phyloP scores from a whole-genome alignment of 2,797 vertebrate species.

The Babyrousa celebensis region DNA sequence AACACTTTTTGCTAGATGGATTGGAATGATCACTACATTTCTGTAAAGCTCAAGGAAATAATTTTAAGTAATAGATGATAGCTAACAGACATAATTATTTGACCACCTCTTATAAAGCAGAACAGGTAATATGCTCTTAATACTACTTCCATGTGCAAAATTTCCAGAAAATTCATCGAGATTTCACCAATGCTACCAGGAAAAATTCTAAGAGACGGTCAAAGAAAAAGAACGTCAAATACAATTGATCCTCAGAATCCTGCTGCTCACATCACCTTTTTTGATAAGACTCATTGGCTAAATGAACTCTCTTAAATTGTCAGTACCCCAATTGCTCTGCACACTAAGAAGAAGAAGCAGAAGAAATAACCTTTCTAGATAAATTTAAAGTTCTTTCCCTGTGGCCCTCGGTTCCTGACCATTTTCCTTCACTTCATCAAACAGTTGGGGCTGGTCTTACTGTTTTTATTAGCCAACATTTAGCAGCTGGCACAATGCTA shows the following conservation, averaged over 20 bases:
- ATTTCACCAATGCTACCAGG: background rate
- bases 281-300: background rate
- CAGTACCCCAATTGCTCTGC: background rate
- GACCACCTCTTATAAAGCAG: background rate
- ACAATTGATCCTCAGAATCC: background rate
- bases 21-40: background rate
- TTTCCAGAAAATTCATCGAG: background rate
- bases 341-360: background rate
- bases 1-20: background rate
- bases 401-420: background rate
- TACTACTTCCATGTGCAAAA: background rate
- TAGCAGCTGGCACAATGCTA: background rate
- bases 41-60: background rate
- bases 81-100: background rate
- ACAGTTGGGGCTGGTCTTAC: background rate
- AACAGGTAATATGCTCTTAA: constrained; percentile 11
- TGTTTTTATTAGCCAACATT: background rate
- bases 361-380: background rate
- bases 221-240: constrained; percentile 34
- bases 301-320: background rate
- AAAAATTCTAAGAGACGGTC: background rate
- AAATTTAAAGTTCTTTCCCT: background rate
- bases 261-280: background rate
- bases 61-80: constrained; percentile 15
- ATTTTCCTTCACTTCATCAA: background rate